A percentile compares a stretch with the other conserved stretches of the same genome.
Evolutionary conservation across 2,888 invertebrate species (phyloP).

Genomic region (Teinopalpus imperialis): DNA sequence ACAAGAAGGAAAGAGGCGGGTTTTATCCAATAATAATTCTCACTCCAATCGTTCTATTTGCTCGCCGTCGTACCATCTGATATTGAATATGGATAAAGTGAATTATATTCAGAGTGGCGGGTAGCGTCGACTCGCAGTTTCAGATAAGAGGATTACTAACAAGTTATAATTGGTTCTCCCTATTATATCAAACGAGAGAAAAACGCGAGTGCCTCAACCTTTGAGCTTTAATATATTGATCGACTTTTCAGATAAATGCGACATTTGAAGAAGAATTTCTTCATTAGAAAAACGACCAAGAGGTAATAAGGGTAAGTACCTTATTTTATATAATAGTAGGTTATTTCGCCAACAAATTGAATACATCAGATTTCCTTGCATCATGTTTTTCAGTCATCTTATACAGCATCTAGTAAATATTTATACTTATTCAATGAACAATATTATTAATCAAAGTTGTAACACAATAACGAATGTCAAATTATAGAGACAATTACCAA

Average conservation of each 20-base stretch:
- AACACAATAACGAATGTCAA: too few relatives aligned
- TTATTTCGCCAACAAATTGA: too few relatives aligned
- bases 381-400: too few relatives aligned
- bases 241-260: conserved; percentile 36
- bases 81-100: conserved; percentile 81
- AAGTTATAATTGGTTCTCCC: conserved; percentile 78
- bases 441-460: too few relatives aligned
- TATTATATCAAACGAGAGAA: conserved; percentile 66
- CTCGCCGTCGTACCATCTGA: conserved; percentile 75
- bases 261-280: conserved; percentile 1
- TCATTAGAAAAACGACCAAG: not conserved
- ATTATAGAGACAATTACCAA: too few relatives aligned
- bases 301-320: conserved; percentile 1
- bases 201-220: conserved; percentile 53
- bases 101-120: conserved; percentile 73
- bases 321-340: too few relatives aligned
- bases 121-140: conserved; percentile 50
- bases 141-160: conserved; percentile 72
- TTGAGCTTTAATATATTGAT: conserved; percentile 51
- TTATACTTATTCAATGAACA: too few relatives aligned
- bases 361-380: too few relatives aligned
- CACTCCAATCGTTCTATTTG: conserved; percentile 79
- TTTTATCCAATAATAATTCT: conserved; percentile 79
- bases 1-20: conserved; percentile 65
- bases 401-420: too few relatives aligned